Percentiles rank a stretch among this genome's conserved stretches.
These are phyloP conservation scores for Helostoma temminkii DNA, from an alignment of 2,797 vertebrate species.

Conservation along the genomic window DNA sequence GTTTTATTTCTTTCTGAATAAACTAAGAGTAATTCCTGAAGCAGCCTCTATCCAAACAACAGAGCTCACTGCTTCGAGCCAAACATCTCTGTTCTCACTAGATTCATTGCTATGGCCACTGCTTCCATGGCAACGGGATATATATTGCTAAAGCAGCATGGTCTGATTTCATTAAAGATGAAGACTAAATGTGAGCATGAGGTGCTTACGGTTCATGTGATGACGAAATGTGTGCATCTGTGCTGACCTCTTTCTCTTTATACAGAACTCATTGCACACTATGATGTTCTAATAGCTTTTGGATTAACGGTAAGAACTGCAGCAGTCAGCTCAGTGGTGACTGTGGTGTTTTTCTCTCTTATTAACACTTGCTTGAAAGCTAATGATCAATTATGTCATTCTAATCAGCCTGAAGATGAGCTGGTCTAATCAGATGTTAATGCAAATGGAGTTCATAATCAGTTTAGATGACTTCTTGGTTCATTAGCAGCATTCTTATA, in stretches of 20 bases:
- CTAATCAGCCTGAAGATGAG: neutral
- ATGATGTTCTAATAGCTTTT: too few relatives aligned
- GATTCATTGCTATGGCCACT: conserved; percentile 18
- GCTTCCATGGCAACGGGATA: conserved; percentile 31
- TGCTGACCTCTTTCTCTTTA: conserved; percentile 14
- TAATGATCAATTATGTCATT: neutral
- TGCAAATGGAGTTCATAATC: neutral
- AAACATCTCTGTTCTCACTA: conserved; percentile 8
- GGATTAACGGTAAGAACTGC: too few relatives aligned
- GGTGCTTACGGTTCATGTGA: conserved; percentile 30
- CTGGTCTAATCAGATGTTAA: neutral
- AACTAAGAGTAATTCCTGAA: neutral
- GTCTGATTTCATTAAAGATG: conserved; percentile 21
- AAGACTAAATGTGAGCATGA: conserved; percentile 27
- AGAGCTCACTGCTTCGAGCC: conserved; percentile 5
- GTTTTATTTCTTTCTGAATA: neutral
- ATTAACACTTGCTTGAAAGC: too few relatives aligned
- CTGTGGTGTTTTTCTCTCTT: too few relatives aligned
- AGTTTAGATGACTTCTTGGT: neutral
- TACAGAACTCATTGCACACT: neutral
- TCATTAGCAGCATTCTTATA: neutral
- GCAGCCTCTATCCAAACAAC: neutral
- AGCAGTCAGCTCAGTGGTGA: too few relatives aligned
- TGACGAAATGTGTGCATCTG: conserved; percentile 22
- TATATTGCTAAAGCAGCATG: conserved; percentile 1